Percentiles rank a stretch among this genome's conserved stretches.
These are phyloP conservation scores for Poecilia latipinna DNA, from an alignment of 2,113 vertebrate genomes.

Conservation along the genomic window DNA sequence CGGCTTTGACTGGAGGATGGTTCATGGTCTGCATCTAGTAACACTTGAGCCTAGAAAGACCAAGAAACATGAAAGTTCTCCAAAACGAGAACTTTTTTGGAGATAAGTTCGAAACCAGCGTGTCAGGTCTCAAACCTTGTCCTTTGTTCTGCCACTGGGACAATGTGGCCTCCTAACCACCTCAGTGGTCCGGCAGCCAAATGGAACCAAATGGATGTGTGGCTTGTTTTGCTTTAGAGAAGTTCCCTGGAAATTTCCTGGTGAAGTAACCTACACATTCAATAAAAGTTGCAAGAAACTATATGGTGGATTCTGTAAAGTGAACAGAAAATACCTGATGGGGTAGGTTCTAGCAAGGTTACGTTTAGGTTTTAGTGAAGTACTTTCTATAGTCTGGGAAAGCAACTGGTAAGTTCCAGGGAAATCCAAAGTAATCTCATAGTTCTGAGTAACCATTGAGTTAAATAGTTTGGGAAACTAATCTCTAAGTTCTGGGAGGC, in stretches of 20 bases:
- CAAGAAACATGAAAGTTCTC: conserved; percentile 46
- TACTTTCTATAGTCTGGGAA: neutral
- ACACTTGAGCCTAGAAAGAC: conserved; percentile 47
- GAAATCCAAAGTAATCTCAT: neutral
- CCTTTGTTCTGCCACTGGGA: conserved; percentile 25
- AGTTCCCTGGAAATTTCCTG: neutral
- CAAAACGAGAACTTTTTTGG: conserved; percentile 4
- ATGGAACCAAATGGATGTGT: conserved; percentile 39
- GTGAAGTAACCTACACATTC: neutral
- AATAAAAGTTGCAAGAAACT: neutral
- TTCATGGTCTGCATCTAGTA: conserved; percentile 45
- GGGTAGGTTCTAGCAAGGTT: neutral
- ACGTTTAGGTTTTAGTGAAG: neutral
- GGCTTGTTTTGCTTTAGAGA: neutral
- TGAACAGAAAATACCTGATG: neutral
- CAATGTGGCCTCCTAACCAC: conserved; percentile 40
- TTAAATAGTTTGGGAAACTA: no score
- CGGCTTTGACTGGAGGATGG: conserved; percentile 51
- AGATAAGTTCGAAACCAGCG: conserved; percentile 34
- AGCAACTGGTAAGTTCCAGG: neutral
- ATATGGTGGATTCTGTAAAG: neutral
- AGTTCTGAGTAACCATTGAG: no score
- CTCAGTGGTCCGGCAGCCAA: conserved; percentile 32
- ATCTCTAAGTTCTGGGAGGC: neutral
- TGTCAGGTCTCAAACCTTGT: conserved; percentile 25